Base-by-base conservation (phyloP, 2,888 invertebrate genomes). In the Cryptus armator region DNA sequence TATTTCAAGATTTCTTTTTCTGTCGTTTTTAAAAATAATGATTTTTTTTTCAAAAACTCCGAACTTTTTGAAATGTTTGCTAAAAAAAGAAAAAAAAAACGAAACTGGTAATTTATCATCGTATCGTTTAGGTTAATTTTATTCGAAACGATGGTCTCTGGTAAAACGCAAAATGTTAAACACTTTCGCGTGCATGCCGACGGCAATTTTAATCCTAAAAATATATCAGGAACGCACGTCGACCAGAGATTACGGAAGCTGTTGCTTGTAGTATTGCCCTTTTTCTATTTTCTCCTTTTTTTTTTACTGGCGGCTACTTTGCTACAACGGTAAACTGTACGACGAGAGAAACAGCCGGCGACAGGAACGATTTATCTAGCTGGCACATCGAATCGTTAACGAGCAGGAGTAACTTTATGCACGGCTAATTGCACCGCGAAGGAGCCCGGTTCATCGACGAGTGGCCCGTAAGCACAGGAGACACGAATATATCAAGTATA, bases 341-440 rank as follows among this genome's bases (percentile, higher is more conserved):
- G 56, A 56, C n/a, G 43, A 44, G 59, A 53, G 44, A 59, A 7
- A 24, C 72, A 46, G 19, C 56, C 44, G 44, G 14, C 24, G 14
- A 37, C 70, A 19, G 29, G 24, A 72, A 29, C 44, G 56, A 59
- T 59, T 72, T 59, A 72, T 72, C 72, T 44, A n/a, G 56, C 43
- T 46, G 59, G 72, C 59, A 43, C 59, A 72, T 72, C 56, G 44
- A 59, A 44, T 24, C 9, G 59, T 72, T 72, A 72, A 72, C 53
- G 72, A 72, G 72, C 72, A 44, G 43, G 43, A 9, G 59, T 72
- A 72, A 72, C 56, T 72, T 72, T 72, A 72, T 72, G 56, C 59
- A 44, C 72, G 72, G 24, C 53, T 72, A 72, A 72, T 72, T 72
- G 53, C n/a, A 24, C 37, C n/a, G 44, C n/a, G 12, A 53, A 59